phyloP scores from a whole-genome alignment of 2,888 invertebrate species.

The Endomychus coccineus region DNA sequence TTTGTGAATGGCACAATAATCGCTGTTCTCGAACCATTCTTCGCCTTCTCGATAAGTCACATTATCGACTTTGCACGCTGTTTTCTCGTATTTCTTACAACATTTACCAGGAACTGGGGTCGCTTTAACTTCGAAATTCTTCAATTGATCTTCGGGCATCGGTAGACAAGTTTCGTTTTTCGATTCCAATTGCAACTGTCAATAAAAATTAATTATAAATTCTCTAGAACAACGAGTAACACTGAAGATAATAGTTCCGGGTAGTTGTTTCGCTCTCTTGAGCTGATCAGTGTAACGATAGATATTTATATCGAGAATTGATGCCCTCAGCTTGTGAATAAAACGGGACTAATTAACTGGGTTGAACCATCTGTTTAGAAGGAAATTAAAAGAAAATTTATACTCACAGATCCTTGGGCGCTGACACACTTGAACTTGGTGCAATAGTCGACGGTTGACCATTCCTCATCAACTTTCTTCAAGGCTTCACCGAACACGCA shows the following conservation, averaged over 20 bases:
- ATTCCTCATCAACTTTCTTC: conserved; percentile 48
- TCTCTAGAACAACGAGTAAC: no score
- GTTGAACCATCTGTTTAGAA: no score
- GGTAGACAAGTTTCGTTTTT: conserved; percentile 48
- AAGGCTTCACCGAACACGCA: conserved; percentile 47
- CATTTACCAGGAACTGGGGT: conserved; percentile 49
- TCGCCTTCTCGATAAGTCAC: conserved; percentile 48
- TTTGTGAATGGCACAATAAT: conserved; percentile 51
- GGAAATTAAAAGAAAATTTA: not conserved
- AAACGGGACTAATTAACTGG: no score
- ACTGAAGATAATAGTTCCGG: no score
- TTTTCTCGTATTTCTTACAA: conserved; percentile 53
- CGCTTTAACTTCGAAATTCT: conserved; percentile 49
- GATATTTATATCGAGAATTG: no score
- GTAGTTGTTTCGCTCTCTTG: no score
- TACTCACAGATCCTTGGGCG: conserved; percentile 43
- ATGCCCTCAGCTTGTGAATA: no score
- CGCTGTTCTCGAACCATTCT: conserved; percentile 48
- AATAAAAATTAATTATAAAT: no score
- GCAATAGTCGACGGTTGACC: conserved; percentile 58
- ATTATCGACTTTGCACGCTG: conserved; percentile 50
- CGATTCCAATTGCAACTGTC: conserved; percentile 54
- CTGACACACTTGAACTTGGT: conserved; percentile 52
- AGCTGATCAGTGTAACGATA: no score
- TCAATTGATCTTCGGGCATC: conserved; percentile 39